Evolutionary conservation across 2,888 invertebrate genomes (phyloP).

Genomic region (Gibbula magus): DNA sequence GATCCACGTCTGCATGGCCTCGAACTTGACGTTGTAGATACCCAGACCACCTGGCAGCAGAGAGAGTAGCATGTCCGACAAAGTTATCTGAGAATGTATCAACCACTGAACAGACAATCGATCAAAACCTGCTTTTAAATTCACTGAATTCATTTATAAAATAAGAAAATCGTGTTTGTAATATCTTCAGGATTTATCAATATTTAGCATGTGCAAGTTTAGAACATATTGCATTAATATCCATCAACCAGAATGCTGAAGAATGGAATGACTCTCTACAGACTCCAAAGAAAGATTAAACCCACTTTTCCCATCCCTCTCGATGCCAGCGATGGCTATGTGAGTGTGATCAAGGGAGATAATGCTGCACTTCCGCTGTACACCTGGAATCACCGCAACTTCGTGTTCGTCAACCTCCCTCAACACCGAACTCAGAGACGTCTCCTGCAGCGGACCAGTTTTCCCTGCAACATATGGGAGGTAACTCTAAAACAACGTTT

Average conservation of each 20-base stretch:
- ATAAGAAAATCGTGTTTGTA: no score
- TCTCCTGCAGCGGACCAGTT: not conserved
- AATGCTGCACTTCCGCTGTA: conserved; percentile 1
- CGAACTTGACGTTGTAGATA: conserved; percentile 24
- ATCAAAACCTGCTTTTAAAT: no score
- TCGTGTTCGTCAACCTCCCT: not conserved
- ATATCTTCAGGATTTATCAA: not conserved
- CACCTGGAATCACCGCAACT: not conserved
- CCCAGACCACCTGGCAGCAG: conserved; percentile 16
- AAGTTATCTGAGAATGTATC: no score
- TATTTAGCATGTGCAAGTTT: no score
- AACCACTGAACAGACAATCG: no score
- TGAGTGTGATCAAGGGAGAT: conserved; percentile 12
- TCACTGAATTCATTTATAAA: no score
- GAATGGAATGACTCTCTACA: no score
- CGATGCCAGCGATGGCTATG: conserved; percentile 24
- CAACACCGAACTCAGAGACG: not conserved
- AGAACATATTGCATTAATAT: no score
- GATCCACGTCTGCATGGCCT: conserved; percentile 5
- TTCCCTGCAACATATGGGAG: not conserved
- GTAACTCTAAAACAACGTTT: no score
- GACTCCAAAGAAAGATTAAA: not conserved
- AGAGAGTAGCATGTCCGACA: no score
- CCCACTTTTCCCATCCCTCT: not conserved
- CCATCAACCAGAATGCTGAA: no score